Base-by-base conservation (phyloP, 2,797 vertebrate species). In the Myripristis jacobus region DNA sequence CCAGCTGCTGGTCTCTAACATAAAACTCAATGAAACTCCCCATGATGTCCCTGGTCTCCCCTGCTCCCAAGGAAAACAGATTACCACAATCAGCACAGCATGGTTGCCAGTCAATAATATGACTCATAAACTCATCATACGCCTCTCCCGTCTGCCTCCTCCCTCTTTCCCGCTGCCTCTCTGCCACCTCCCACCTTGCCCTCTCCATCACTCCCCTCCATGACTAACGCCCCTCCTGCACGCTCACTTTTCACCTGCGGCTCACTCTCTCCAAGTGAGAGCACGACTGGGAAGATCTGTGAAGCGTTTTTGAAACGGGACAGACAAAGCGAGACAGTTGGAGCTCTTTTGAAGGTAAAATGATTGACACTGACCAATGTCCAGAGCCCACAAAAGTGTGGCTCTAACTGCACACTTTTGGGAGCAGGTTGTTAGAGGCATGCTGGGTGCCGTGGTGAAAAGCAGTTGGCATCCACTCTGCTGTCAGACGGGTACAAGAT, bases 71-170 rank as follows among this genome's bases (percentile, higher is more conserved):
- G 84, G 69, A 87, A 91, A 91, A 90, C 67, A 31, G 77, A 92
- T 91, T 86, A 90, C 76, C 82, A 83, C 89, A 87, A 86, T 88
- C 83, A 81, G 80, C 80, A 0, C 86, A 73, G 84, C 80, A 65
- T 81, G 90, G 81, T 80, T 78, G 83, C 87, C 82, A 87, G 89
- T 90, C 91, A 89, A 89, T 91, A 91, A 87, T 77, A 81, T 91
- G 87, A 89, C 81, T 90, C 90, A 91, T 87, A 89, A 89, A 87
- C 72, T 85, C 86, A 88, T 89, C 85, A 66, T 73, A 27, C 60
- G 38, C 43, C 52, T 59, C 71, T 75, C 70, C 73, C 72, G 46
- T 72, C 79, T 84, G 68, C 79, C 67, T 82, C 59, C 63, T 25
- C 70, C 71, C 81, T n/a, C 71, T 66, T 73, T 67, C 77, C 82